phyloP scores from a whole-genome alignment of 2,113 vertebrate genomes.

The Cariama cristata region DNA sequence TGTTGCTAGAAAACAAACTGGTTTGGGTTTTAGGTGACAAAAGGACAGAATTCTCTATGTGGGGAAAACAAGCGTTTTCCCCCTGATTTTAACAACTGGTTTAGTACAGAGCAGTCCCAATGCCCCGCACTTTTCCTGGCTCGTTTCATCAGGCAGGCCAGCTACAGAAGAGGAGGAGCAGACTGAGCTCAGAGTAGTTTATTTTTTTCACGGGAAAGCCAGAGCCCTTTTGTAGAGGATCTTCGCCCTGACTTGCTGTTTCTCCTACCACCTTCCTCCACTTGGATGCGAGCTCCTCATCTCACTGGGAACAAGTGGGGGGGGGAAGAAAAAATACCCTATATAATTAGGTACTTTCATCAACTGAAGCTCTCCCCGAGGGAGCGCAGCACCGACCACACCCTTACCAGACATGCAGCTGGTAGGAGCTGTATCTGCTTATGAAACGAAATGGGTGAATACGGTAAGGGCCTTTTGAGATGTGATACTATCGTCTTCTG shows the following conservation, averaged over 20 bases:
- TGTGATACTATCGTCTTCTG: neutral
- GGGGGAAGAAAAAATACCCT: neutral
- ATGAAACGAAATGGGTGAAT: slow-evolving; percentile 5
- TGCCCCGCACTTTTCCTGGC: neutral
- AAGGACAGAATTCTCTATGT: neutral
- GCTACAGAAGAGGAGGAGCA: neutral
- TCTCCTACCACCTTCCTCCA: slow-evolving; percentile 43
- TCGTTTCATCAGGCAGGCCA: neutral
- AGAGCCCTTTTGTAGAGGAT: neutral
- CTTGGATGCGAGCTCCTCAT: neutral
- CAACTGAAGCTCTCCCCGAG: slow-evolving; percentile 32
- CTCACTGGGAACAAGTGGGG: slow-evolving; percentile 17
- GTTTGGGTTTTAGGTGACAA: neutral
- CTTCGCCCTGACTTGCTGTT: slow-evolving; percentile 49
- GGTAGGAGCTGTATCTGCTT: slow-evolving; percentile 29
- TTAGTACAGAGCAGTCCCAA: neutral
- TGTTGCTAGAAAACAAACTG: neutral
- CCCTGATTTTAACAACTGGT: neutral
- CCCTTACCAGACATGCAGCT: slow-evolving; percentile 43
- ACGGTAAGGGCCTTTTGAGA: neutral
- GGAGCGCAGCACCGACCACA: neutral
- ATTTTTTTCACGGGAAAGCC: neutral
- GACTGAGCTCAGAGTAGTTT: neutral
- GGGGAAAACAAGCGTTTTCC: neutral
- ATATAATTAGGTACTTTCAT: slow-evolving; percentile 58